Conservation (phyloP, 2,797 vertebrate genomes). For the Podarcis siculus region DNA sequence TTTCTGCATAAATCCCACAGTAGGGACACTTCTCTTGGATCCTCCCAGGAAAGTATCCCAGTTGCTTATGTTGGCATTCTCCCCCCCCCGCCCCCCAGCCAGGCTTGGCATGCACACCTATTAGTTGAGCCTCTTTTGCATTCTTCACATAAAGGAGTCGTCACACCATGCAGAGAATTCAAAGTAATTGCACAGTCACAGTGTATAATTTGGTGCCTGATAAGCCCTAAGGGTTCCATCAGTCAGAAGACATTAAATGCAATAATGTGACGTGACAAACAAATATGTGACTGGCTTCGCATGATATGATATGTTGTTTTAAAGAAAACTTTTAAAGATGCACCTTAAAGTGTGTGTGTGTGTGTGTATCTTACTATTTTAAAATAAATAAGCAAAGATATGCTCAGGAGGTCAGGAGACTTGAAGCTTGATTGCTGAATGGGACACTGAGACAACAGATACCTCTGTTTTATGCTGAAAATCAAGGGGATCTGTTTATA, state of each 20-base stretch:
- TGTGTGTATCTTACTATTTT: conserved; percentile 20
- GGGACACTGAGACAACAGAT: not conserved
- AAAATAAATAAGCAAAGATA: not conserved
- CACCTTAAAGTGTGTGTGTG: not conserved
- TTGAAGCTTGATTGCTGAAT: not conserved
- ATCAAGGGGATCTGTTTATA: not conserved
- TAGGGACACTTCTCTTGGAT: not conserved
- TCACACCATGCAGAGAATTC: conserved; percentile 33
- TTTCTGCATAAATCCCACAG: not conserved
- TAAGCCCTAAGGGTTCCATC: conserved; percentile 39
- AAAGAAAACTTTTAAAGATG: conserved; percentile 19
- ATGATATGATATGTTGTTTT: conserved; percentile 8
- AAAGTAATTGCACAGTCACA: conserved; percentile 34
- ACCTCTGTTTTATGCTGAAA: not conserved
- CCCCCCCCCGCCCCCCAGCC: not conserved
- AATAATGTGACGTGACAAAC: conserved; percentile 41
- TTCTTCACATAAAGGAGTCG: conserved; percentile 31
- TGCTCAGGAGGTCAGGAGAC: not conserved
- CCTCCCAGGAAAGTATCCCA: conserved; percentile 20
- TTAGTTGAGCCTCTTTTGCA: conserved; percentile 28
- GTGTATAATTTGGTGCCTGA: conserved; percentile 45
- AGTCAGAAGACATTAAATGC: conserved; percentile 49
- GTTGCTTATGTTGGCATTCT: conserved; percentile 23
- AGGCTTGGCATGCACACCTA: not conserved
- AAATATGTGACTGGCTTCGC: conserved; percentile 15